Evolutionary conservation across 2,113 vertebrate species (phyloP).

Genomic region (Gymnogyps californianus): DNA sequence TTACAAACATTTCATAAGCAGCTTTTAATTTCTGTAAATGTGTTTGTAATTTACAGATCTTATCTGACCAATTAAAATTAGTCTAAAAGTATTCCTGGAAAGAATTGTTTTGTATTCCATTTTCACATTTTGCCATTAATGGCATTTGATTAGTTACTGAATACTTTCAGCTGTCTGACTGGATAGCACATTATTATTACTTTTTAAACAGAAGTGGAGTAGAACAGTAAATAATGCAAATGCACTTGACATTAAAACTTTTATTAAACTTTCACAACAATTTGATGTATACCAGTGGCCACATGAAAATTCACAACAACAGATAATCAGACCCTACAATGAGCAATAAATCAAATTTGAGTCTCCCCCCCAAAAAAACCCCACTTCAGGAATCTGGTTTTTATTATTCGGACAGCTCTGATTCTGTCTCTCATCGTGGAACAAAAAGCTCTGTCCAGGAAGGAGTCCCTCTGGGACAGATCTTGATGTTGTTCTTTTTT

Average conservation of each 20-base stretch:
- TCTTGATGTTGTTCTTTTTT: not conserved
- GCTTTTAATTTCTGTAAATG: not conserved
- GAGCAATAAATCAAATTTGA: not conserved
- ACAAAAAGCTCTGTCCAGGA: not conserved
- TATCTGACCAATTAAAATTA: not conserved
- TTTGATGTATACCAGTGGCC: not conserved
- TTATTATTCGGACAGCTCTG: conserved; percentile 7
- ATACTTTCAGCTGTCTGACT: not conserved
- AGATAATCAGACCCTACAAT: not conserved
- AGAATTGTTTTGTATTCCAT: not conserved
- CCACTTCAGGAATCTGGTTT: not conserved
- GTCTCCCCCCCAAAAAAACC: not conserved
- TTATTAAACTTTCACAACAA: conserved; percentile 17
- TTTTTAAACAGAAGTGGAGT: conserved; percentile 1
- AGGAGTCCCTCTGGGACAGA: not conserved
- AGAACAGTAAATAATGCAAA: conserved; percentile 24
- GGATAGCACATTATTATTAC: not conserved
- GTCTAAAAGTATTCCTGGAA: not conserved
- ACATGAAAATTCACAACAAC: conserved; percentile 2
- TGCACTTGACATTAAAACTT: not conserved
- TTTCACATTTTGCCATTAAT: not conserved
- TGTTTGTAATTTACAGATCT: not conserved
- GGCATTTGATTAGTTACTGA: not conserved
- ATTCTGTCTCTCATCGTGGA: conserved; percentile 5
- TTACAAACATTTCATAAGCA: not conserved